Percentiles rank a stretch among this genome's conserved stretches.
These are phyloP conservation scores for Herminia tarsipennalis DNA, from an alignment of 2,888 invertebrate genomes.

Conservation along the genomic window DNA sequence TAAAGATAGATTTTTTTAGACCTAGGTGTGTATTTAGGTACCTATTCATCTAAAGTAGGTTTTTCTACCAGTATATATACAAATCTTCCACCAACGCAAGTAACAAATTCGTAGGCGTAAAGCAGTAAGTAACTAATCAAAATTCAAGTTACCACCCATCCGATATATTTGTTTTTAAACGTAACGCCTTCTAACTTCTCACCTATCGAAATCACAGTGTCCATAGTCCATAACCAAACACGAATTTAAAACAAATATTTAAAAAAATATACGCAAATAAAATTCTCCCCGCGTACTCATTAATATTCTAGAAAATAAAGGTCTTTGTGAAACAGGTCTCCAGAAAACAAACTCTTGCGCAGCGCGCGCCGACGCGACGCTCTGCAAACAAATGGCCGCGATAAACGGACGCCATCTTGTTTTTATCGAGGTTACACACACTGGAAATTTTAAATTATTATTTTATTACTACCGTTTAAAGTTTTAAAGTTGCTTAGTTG, in stretches of 20 bases:
- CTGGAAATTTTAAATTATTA: conserved; percentile 75
- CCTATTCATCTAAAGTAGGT: too few relatives aligned
- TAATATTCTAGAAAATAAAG: conserved; percentile 66
- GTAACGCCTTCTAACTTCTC: conserved; percentile 40
- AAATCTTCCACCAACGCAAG: too few relatives aligned
- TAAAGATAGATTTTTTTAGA: too few relatives aligned
- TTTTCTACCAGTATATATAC: too few relatives aligned
- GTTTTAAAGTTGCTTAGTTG: conserved; percentile 36
- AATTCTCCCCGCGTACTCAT: conserved; percentile 66
- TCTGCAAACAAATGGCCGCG: conserved; percentile 79
- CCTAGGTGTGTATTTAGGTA: too few relatives aligned
- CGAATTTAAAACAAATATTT: conserved; percentile 29
- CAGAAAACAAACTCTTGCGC: conserved; percentile 81
- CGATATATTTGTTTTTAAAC: conserved; percentile 40
- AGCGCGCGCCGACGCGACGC: conserved; percentile 50
- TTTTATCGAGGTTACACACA: conserved; percentile 76
- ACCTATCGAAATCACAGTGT: conserved; percentile 25
- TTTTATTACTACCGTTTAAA: conserved; percentile 57
- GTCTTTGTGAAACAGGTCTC: conserved; percentile 78
- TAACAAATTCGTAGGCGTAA: too few relatives aligned
- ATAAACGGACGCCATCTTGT: conserved; percentile 80
- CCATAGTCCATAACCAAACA: conserved; percentile 25
- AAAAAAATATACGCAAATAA: conserved; percentile 48
- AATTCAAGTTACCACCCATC: conserved; percentile 41
- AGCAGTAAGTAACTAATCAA: conserved; percentile 25